phyloP scores from a whole-genome alignment of 2,797 vertebrate genomes.

The Eurystomus glaucurus region DNA sequence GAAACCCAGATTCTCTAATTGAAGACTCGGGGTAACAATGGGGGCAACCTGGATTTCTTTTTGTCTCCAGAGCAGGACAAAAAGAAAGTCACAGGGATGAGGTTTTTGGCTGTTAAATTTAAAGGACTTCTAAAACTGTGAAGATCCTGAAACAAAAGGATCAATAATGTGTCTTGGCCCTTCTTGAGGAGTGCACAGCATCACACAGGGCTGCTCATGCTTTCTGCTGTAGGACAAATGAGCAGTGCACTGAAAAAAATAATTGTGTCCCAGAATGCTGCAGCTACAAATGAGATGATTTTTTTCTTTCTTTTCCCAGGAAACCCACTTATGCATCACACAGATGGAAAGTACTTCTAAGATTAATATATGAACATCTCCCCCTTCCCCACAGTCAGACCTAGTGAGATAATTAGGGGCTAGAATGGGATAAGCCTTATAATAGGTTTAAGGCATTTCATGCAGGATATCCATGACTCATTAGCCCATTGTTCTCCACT shows the following conservation, averaged over 20 bases:
- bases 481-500: conserved; percentile 8
- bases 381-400: background rate
- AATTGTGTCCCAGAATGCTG: background rate
- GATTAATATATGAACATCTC: background rate
- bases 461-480: conserved; percentile 25
- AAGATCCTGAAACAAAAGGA: background rate
- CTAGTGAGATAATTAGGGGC: background rate
- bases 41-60: background rate
- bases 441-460: background rate
- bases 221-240: background rate
- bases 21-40: background rate
- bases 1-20: background rate
- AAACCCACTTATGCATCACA: background rate
- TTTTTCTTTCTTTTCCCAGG: background rate
- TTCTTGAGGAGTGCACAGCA: background rate
- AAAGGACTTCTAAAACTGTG: background rate
- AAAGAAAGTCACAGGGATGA: background rate
- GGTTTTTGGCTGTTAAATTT: background rate
- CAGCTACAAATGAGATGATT: background rate
- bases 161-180: background rate
- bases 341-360: background rate
- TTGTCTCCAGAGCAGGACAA: background rate
- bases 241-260: background rate
- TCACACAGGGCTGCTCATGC: background rate
- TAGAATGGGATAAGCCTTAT: background rate